Evolutionary conservation across 1,140 invertebrate genomes (phyloP).

Genomic region (Helicoverpa zea): DNA sequence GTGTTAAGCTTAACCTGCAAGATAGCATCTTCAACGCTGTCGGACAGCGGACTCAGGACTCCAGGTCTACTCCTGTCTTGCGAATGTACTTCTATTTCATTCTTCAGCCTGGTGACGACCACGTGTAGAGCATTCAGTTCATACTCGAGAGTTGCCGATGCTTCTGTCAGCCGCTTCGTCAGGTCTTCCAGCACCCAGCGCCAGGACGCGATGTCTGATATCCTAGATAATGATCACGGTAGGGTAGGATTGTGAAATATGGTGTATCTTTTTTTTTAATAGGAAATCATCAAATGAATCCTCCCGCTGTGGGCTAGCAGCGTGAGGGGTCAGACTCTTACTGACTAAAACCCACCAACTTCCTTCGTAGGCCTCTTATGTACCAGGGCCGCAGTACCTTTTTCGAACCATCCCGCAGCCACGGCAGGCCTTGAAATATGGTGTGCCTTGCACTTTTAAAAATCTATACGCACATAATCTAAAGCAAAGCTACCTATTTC

Average conservation of each 20-base stretch:
- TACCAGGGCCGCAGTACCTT: too few species aligned
- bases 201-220: conserved; percentile 79
- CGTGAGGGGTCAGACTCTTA: too few species aligned
- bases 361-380: too few species aligned
- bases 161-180: conserved; percentile 69
- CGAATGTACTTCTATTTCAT: conserved; percentile 65
- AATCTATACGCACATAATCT: too few species aligned
- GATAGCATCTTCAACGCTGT: conserved; percentile 74
- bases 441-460: too few species aligned
- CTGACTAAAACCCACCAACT: too few species aligned
- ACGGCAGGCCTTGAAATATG: too few species aligned
- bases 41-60: conserved; percentile 64
- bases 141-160: conserved; percentile 64
- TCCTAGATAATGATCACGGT: conserved; percentile 56
- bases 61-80: conserved; percentile 65
- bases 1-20: conserved; percentile 60
- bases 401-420: too few species aligned
- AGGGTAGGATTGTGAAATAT: background rate
- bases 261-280: background rate
- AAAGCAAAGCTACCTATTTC: too few species aligned
- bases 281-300: too few species aligned
- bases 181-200: conserved; percentile 78
- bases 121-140: conserved; percentile 74
- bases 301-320: too few species aligned
- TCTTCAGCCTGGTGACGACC: conserved; percentile 66